Evolutionary conservation across 2,888 invertebrate genomes (phyloP), one percentile per base, ranked within the genome.

Genomic region (Zelleria hepariella): DNA sequence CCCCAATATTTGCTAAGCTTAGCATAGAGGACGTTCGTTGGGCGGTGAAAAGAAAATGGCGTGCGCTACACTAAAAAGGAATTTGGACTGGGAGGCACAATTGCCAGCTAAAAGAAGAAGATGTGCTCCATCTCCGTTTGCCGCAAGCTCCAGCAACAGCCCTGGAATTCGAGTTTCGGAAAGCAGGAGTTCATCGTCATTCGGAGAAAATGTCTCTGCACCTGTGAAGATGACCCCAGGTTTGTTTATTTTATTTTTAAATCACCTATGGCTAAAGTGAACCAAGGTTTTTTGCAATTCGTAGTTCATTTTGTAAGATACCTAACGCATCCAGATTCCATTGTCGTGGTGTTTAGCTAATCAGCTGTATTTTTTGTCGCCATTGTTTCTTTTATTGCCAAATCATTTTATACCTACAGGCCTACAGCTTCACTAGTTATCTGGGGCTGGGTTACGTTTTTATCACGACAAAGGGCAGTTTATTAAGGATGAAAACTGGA

Each of bases 11-110:
- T 71, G 73, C 77, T 63, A 64, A 62, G 61, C 62, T 60, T 58
- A 61, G 48, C 54, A 23, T 48, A 27, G 77, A 77, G 77, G 81
- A 82, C 81, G 77, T 90, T 91, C 86, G 82, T 82, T 58, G 51
- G 90, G 91, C 90, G 90, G 90, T 89, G 82, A 86, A 91, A 79
- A 86, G 85, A 92, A 92, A 91, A 98, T 98, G 98, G 98, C 98
- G 92, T 98, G 98, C 92, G 98, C 98, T 89, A 98, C 98, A 76
- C 91, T 98, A 68, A 98, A 98, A 91, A 93, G 98, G 85, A 94
- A 95, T 80, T 91, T 97, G 78, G 98, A 98, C 84, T 98, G 98
- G 93, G 98, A 98, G 89, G 94, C 95, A 78, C 94, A 94, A 76
- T 90, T 95, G 74, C 96, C 97, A 62, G 93, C 94, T 27, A 98